Conservation (phyloP, 2,888 invertebrate genomes). For the Perithous albicinctus region DNA sequence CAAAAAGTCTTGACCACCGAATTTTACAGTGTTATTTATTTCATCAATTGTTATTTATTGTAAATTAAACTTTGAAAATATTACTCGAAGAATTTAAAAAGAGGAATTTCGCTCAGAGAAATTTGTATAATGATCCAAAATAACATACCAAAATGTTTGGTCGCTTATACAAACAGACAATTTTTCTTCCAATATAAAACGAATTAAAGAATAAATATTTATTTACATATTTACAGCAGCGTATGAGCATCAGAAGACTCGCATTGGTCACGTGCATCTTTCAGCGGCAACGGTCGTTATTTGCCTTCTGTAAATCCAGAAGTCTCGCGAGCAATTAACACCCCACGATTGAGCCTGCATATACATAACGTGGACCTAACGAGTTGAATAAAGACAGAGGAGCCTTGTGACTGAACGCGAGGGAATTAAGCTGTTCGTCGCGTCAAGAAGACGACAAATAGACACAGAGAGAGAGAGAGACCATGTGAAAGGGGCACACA, state of each 20-base stretch:
- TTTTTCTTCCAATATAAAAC: background rate
- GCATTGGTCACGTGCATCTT: background rate
- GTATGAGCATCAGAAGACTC: background rate
- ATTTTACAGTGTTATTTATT: no score
- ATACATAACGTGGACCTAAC: slow-evolving; percentile 18
- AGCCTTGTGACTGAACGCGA: slow-evolving; percentile 35
- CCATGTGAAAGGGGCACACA: background rate
- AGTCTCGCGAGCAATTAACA: slow-evolving; percentile 60
- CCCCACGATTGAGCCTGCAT: slow-evolving; percentile 15
- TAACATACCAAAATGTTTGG: background rate
- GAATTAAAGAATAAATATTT: slow-evolving; percentile 18
- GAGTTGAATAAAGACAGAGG: slow-evolving; percentile 44
- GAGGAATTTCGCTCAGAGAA: no score
- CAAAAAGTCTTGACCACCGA: no score
- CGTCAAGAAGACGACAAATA: slow-evolving; percentile 10
- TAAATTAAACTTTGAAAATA: no score
- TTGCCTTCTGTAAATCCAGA: slow-evolving; percentile 43
- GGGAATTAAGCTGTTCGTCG: slow-evolving; percentile 25
- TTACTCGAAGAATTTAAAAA: no score
- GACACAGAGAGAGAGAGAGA: slow-evolving; percentile 2
- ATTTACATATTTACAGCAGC: background rate
- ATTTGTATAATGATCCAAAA: no score
- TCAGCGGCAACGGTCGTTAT: slow-evolving; percentile 15
- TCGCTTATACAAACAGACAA: background rate
- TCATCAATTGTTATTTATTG: no score